Conservation (phyloP, 2,888 invertebrate genomes). For the Platycheirus rosarum region DNA sequence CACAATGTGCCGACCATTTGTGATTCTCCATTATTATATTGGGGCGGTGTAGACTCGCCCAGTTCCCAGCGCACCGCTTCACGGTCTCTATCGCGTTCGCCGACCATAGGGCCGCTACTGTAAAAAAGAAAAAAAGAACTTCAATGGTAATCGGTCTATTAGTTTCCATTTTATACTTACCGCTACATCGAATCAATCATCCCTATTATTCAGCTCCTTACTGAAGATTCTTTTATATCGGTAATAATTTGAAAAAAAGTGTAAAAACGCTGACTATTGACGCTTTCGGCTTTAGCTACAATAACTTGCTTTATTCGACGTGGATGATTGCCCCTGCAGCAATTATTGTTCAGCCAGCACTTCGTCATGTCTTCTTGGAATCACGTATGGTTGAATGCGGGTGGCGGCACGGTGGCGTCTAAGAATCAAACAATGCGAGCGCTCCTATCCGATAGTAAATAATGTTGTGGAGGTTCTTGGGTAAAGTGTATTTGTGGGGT, state of each 20-base stretch:
- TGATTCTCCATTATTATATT: constrained; percentile 83
- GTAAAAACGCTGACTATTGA: constrained; percentile 66
- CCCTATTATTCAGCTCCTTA: constrained; percentile 79
- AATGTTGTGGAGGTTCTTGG: not conserved
- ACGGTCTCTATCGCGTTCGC: constrained; percentile 83
- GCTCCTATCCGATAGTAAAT: constrained; percentile 57
- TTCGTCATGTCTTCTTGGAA: constrained; percentile 76
- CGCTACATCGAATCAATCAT: constrained; percentile 83
- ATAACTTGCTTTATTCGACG: constrained; percentile 76
- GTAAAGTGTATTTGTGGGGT: not conserved
- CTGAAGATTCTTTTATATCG: constrained; percentile 74
- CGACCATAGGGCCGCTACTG: constrained; percentile 83
- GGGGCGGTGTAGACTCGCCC: constrained; percentile 84
- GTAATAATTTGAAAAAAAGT: constrained; percentile 70
- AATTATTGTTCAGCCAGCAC: constrained; percentile 75
- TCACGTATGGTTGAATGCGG: constrained; percentile 60
- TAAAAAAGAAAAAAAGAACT: constrained; percentile 4
- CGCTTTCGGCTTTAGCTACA: constrained; percentile 65
- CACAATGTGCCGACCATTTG: constrained; percentile 83
- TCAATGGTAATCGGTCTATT: no score
- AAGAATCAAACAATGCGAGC: constrained; percentile 57
- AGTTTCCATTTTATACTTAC: no score
- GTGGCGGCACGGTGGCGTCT: constrained; percentile 40
- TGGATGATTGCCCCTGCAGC: constrained; percentile 76
- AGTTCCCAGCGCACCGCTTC: constrained; percentile 84